Conservation (phyloP, 2,888 invertebrate species). For the Andrena haemorrhoa region DNA sequence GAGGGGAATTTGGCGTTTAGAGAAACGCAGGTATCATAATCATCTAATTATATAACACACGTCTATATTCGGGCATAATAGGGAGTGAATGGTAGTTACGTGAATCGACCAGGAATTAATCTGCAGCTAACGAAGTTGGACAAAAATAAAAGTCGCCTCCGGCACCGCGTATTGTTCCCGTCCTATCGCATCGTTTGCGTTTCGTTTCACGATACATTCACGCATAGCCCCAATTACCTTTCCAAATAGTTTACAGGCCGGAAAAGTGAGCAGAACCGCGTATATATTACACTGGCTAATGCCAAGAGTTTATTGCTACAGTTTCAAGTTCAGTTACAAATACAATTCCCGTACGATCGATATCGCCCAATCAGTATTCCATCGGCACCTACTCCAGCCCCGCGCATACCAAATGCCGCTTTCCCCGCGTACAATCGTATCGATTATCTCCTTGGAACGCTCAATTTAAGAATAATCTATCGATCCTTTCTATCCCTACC, state of each 20-base stretch:
- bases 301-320: too few relatives aligned
- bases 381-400: too few relatives aligned
- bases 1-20: background rate
- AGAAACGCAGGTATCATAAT: slow-evolving; percentile 19
- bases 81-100: slow-evolving; percentile 32
- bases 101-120: slow-evolving; percentile 47
- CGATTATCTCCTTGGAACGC: too few relatives aligned
- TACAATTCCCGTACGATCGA: too few relatives aligned
- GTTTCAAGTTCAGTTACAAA: too few relatives aligned
- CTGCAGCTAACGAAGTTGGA: slow-evolving; percentile 41
- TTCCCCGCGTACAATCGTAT: too few relatives aligned
- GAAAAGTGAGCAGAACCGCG: background rate
- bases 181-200: background rate
- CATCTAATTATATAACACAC: slow-evolving; percentile 41
- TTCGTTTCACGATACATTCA: background rate
- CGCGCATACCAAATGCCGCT: too few relatives aligned
- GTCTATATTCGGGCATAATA: slow-evolving; percentile 46
- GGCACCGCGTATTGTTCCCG: slow-evolving; percentile 15
- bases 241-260: too few relatives aligned
- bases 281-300: too few relatives aligned
- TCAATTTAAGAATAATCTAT: too few relatives aligned
- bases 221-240: background rate
- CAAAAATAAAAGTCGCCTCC: slow-evolving; percentile 42
- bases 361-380: too few relatives aligned
- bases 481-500: too few relatives aligned